Evolutionary conservation across 2,797 vertebrate genomes (phyloP), one percentile per base, ranked within the genome.

Genomic region (Lepilemur septentrionalis): DNA sequence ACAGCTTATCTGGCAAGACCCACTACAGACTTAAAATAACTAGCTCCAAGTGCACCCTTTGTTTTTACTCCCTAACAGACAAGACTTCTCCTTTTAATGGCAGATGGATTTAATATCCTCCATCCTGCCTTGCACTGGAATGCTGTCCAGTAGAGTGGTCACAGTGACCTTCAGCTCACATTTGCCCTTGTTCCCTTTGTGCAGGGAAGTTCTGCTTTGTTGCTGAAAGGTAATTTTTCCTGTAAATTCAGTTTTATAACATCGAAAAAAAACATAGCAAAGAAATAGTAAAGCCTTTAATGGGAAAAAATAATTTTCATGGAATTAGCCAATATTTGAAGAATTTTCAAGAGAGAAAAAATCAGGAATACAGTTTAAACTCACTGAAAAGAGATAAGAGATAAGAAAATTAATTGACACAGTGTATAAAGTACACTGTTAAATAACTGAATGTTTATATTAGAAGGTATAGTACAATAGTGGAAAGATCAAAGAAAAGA

Each of bases 261-360:
- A 91, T 82, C n/a, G 41, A 93, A 97, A 93, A 12, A 0, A 95
- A 97, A 80, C 43, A 93, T 61, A 55, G 43, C 38, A 82, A 91
- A 87, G 10, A 85, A 93, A 52, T 67, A 89, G 57, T 43, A 89
- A 94, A 69, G 13, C 8, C 9, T 38, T 95, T 69, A 69, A 73
- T 75, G 52, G 22, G 50, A 80, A 79, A 52, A 15, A 84, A 35
- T 30, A 13, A 5, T 90, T 96, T 89, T 84, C 84, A 52, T 1
- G 5, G 73, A 65, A 84, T 78, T 70, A 95, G 75, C 46, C 55
- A 88, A 83, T 15, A 87, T 5, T n/a, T 92, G 38, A 91, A 76
- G 81, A 91, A 92, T 86, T 93, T 95, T 73, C 48, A 81, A 94
- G 48, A 78, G 30, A 80, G 43, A 46, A 85, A 43, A 41, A 63